A percentile compares a stretch with the other conserved stretches of the same genome.
Conservation (phyloP, 2,113 vertebrate species). For the Salvelinus namaycush region DNA sequence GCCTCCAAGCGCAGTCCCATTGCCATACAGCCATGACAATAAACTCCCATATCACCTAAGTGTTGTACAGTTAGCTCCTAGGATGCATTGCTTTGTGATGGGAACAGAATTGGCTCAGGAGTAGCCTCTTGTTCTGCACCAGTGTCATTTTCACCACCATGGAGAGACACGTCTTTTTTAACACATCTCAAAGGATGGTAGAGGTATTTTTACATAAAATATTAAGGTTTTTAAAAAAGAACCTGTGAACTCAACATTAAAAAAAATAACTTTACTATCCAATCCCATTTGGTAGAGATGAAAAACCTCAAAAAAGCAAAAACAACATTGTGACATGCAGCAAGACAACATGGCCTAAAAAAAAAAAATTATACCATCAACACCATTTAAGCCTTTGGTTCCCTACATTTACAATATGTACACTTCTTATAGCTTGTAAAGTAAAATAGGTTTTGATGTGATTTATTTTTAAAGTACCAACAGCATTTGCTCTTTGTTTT, state of each 20-base stretch:
- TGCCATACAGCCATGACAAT: constrained; percentile 27
- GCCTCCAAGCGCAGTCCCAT: constrained; percentile 31
- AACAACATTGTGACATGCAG: constrained; percentile 68
- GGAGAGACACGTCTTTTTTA: constrained; percentile 15
- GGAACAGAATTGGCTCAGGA: constrained; percentile 14
- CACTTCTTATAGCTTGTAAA: constrained; percentile 25
- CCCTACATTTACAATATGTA: constrained; percentile 29
- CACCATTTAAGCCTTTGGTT: constrained; percentile 2
- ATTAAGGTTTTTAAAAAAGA: constrained; percentile 48
- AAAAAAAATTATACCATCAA: constrained; percentile 42
- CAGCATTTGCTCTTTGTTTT: constrained; percentile 11
- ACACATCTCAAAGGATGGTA: constrained; percentile 20
- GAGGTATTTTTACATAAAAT: constrained; percentile 56
- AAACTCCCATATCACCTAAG: constrained; percentile 23
- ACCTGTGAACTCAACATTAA: constrained; percentile 51
- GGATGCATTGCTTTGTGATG: not conserved
- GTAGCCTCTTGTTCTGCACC: constrained; percentile 17
- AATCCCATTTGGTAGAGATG: constrained; percentile 48
- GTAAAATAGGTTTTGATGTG: constrained; percentile 22
- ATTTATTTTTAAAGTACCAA: constrained; percentile 19
- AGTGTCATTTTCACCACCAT: constrained; percentile 16
- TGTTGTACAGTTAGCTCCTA: constrained; percentile 18
- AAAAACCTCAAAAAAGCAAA: constrained; percentile 51
- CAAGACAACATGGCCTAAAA: constrained; percentile 56
- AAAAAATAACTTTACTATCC: constrained; percentile 39